Conservation (phyloP, 2,797 vertebrate genomes). For the Glossophaga mutica region DNA sequence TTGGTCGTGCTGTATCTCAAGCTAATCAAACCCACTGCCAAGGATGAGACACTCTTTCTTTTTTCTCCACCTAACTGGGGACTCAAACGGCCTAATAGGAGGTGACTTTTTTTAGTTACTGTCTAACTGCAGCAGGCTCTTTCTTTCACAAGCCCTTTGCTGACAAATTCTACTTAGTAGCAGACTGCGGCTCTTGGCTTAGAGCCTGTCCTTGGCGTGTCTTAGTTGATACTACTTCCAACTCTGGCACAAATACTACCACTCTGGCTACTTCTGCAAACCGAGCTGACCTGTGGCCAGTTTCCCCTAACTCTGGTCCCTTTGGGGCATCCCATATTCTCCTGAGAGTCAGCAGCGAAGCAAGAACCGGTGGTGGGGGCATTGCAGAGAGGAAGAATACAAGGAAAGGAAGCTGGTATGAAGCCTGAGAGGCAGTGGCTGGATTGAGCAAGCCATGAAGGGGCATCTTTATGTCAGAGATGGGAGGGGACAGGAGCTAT, state of each 20-base stretch:
- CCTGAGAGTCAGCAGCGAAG: not conserved
- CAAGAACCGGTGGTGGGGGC: not conserved
- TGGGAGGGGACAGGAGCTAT: fast-evolving
- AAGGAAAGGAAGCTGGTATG: not conserved
- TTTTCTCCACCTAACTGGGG: not conserved
- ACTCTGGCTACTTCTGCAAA: not conserved
- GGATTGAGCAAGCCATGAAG: not conserved
- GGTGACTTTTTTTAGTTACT: not conserved
- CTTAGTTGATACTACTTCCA: not conserved
- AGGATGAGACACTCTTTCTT: not conserved
- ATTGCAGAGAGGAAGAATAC: not conserved
- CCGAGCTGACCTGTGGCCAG: not conserved
- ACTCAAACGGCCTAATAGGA: not conserved
- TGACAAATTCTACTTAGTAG: not conserved
- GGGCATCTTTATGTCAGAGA: fast-evolving
- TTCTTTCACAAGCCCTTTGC: not conserved
- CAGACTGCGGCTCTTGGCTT: not conserved
- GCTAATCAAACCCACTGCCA: not conserved
- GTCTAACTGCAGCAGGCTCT: not conserved
- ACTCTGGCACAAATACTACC: too few species aligned
- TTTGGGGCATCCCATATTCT: not conserved
- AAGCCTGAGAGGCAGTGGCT: not conserved
- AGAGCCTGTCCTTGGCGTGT: fast-evolving
- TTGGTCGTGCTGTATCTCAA: not conserved
- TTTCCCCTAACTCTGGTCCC: not conserved